Percentiles rank a stretch among this genome's conserved stretches.
Evolutionary conservation across 2,113 vertebrate genomes (phyloP).

Genomic region (Bos javanicus): DNA sequence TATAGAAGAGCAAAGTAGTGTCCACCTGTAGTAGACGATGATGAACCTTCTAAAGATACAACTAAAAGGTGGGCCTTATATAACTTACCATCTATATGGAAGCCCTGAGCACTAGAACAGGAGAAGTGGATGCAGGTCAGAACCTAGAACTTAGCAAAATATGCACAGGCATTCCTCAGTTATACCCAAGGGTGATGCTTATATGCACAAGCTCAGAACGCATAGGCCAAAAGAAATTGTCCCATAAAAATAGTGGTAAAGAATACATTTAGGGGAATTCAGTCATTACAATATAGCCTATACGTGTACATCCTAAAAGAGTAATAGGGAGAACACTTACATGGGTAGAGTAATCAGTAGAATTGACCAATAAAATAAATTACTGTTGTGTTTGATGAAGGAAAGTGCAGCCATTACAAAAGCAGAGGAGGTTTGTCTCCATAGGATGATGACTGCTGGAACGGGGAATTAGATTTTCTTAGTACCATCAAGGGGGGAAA

Average conservation of each 20-base stretch:
- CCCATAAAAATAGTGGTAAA: not conserved
- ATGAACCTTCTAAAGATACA: not conserved
- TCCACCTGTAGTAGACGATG: not conserved
- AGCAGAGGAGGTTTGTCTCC: not conserved
- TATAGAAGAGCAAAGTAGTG: not conserved
- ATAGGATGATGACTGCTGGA: not conserved
- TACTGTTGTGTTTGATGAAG: not conserved
- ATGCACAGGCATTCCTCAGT: not conserved
- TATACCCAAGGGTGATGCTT: not conserved
- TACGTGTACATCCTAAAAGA: not conserved
- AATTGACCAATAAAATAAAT: not conserved
- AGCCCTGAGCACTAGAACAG: not conserved
- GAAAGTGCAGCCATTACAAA: not conserved
- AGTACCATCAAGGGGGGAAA: not conserved
- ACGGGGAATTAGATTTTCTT: not conserved
- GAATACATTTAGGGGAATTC: not conserved
- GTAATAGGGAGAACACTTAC: not conserved
- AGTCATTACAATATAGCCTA: not conserved
- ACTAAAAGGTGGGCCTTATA: not conserved
- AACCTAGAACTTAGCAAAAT: conserved; percentile 1
- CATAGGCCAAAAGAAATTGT: not conserved
- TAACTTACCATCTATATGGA: not conserved
- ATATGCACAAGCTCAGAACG: not conserved
- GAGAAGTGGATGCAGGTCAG: not conserved
- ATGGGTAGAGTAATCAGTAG: not conserved